Conservation (phyloP, 2,888 invertebrate genomes). For the Uloborus plumipes region DNA sequence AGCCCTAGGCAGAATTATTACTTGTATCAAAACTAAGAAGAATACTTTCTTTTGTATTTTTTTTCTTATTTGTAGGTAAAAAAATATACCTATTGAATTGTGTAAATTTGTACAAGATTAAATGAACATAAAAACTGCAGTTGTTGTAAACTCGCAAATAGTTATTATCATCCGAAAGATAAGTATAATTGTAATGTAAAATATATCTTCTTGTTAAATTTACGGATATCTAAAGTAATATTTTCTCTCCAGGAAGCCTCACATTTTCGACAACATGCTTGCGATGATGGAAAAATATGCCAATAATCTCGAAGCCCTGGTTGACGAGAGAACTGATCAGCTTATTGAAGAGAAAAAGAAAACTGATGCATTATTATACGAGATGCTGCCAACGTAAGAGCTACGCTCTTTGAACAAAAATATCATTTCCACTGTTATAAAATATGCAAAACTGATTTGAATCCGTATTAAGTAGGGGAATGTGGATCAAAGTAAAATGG, state of each 20-base stretch:
- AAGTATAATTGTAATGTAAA: background rate
- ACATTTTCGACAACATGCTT: slow-evolving; percentile 98
- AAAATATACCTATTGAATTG: background rate
- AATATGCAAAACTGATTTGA: too few species aligned
- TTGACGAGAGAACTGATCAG: slow-evolving; percentile 93
- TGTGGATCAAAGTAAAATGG: too few species aligned
- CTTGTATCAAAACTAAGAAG: too few species aligned
- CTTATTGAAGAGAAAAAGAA: slow-evolving; percentile 96
- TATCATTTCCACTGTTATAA: too few species aligned
- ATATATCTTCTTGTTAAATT: background rate
- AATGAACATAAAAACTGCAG: too few species aligned
- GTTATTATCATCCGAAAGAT: background rate
- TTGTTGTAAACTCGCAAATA: background rate
- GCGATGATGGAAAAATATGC: slow-evolving; percentile 98
- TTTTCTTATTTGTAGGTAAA: too few species aligned
- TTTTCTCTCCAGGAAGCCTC: slow-evolving; percentile 80
- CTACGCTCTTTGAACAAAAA: too few species aligned
- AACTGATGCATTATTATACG: slow-evolving; percentile 88
- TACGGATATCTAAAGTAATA: too few species aligned
- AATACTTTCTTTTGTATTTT: background rate
- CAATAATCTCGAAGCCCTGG: slow-evolving; percentile 91
- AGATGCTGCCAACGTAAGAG: slow-evolving; percentile 82
- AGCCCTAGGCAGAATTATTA: too few species aligned
- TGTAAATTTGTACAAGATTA: background rate
- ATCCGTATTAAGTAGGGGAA: too few species aligned